phyloP scores from a whole-genome alignment of 1,140 invertebrate species.

The Diorhabda carinulata region DNA sequence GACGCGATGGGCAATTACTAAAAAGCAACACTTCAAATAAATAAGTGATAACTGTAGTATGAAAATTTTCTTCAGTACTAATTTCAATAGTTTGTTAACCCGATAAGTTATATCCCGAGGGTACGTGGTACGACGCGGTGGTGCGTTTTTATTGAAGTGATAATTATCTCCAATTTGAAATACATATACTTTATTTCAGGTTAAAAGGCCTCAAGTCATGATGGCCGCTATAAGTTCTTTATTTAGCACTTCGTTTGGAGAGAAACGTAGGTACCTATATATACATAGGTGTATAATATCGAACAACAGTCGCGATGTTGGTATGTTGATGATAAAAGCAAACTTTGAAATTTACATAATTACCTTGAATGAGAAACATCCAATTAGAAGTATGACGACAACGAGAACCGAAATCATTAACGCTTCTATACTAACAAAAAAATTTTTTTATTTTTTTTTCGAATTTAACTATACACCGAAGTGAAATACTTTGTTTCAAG shows the following conservation, averaged over 20 bases:
- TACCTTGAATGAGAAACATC: neutral
- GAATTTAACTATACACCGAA: neutral
- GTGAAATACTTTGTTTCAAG: neutral
- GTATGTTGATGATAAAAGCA: constrained; percentile 1
- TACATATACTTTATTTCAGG: neutral
- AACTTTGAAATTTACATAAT: neutral
- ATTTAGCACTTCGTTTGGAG: neutral
- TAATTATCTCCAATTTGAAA: neutral
- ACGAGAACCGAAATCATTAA: neutral
- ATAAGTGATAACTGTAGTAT: too few species aligned
- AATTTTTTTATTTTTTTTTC: neutral
- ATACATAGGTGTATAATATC: neutral
- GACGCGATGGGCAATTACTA: too few species aligned
- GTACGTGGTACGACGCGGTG: neutral
- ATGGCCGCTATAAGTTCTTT: constrained; percentile 1
- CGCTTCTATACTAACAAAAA: constrained; percentile 2
- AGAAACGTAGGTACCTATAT: neutral
- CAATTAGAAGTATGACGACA: neutral
- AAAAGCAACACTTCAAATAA: too few species aligned
- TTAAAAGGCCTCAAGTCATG: neutral
- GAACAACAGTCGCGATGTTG: neutral
- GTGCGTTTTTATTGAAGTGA: neutral
- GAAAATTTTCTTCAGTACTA: too few species aligned
- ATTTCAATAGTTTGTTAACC: too few species aligned
- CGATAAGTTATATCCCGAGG: too few species aligned